A percentile compares a stretch with the other conserved stretches of the same genome.
Conservation (phyloP, 2,797 vertebrate species). For the Chloroceryle amazona region DNA sequence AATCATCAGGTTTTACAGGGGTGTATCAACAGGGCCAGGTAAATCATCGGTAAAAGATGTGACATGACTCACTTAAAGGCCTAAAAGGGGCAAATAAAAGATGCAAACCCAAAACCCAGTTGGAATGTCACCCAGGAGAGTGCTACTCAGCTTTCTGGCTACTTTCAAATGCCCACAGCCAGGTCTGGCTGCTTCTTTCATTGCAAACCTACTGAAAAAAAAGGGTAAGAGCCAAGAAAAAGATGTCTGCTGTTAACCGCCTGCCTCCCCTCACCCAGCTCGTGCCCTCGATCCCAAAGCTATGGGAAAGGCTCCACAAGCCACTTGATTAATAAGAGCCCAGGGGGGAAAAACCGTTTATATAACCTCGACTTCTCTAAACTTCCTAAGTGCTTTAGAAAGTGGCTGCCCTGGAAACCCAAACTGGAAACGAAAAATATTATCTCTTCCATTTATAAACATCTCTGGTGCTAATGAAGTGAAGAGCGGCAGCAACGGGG, state of each 20-base stretch:
- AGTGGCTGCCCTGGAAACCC: constrained; percentile 83
- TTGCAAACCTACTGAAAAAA: not conserved
- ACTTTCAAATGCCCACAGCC: not conserved
- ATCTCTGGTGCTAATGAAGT: constrained; percentile 81
- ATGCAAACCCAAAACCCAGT: not conserved
- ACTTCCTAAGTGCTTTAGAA: constrained; percentile 83
- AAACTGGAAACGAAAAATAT: constrained; percentile 85
- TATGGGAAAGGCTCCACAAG: constrained; percentile 66
- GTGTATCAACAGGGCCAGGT: not conserved
- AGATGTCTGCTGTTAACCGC: not conserved
- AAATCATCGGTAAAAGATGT: not conserved
- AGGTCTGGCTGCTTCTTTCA: not conserved
- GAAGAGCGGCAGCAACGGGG: constrained; percentile 47
- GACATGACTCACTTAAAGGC: not conserved
- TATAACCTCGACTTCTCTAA: constrained; percentile 82
- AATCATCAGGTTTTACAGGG: not conserved
- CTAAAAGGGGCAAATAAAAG: not conserved
- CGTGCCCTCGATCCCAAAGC: constrained; percentile 30
- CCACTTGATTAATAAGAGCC: constrained; percentile 75
- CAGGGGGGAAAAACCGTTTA: constrained; percentile 75
- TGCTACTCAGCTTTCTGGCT: not conserved
- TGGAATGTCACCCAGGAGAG: not conserved
- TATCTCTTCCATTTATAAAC: constrained; percentile 86
- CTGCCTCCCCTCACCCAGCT: constrained; percentile 26
- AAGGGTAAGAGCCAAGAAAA: constrained; percentile 7